phyloP scores from a whole-genome alignment of 1,140 invertebrate genomes.

The Brachionus calyciflorus region DNA sequence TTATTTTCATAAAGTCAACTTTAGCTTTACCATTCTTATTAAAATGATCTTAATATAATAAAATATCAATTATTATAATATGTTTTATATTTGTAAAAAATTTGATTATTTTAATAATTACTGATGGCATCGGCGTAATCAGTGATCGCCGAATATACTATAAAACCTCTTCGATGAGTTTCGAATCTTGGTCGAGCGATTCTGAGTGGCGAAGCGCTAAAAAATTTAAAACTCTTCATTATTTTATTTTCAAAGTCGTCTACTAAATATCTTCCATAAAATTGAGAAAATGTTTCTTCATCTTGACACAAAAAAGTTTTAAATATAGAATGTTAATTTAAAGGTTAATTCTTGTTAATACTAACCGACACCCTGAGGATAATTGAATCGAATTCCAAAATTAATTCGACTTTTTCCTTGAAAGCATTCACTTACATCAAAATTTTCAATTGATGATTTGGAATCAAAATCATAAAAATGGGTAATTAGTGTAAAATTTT shows the following conservation, averaged over 20 bases:
- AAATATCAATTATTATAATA: neutral
- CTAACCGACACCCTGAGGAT: constrained; percentile 30
- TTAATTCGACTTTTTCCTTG: constrained; percentile 30
- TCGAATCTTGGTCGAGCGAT: constrained; percentile 26
- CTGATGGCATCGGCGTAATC: constrained; percentile 4
- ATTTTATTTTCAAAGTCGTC: constrained; percentile 23
- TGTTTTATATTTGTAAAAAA: too few relatives aligned
- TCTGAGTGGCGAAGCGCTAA: constrained; percentile 30
- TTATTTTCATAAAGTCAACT: constrained; percentile 16
- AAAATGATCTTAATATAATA: constrained; percentile 41
- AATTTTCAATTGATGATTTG: neutral
- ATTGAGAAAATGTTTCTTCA: constrained; percentile 6
- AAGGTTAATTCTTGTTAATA: too few relatives aligned
- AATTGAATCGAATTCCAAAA: constrained; percentile 28
- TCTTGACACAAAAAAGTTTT: neutral
- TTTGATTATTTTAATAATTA: neutral
- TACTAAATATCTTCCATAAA: constrained; percentile 26
- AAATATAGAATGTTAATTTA: too few relatives aligned
- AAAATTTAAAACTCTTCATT: constrained; percentile 26
- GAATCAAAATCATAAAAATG: constrained; percentile 44
- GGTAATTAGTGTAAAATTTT: constrained; percentile 3
- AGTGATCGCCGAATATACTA: neutral
- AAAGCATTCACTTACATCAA: constrained; percentile 40
- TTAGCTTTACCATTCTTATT: constrained; percentile 3
- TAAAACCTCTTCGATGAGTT: neutral